Conservation (phyloP, 2,797 vertebrate genomes). For the Malurus splendens region DNA sequence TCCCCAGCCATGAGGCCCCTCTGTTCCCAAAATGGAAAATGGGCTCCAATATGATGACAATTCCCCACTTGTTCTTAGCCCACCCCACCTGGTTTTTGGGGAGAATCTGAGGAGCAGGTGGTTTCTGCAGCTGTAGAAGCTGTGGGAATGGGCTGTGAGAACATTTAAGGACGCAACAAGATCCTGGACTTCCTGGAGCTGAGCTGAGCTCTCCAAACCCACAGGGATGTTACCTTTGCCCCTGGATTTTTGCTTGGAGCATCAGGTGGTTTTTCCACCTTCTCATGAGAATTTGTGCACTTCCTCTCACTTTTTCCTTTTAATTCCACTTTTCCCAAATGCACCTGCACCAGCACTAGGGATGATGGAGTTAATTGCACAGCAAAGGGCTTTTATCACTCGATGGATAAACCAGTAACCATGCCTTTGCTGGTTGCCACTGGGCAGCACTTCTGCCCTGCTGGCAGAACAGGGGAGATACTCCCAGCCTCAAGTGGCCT, state of each 20-base stretch:
- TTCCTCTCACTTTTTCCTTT: neutral
- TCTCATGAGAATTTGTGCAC: neutral
- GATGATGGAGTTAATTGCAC: neutral
- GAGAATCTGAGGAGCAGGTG: neutral
- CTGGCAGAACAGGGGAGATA: neutral
- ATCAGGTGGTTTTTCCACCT: neutral
- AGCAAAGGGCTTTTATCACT: neutral
- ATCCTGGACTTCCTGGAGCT: neutral
- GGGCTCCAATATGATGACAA: rapidly evolving
- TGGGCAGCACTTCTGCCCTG: neutral
- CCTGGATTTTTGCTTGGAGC: neutral
- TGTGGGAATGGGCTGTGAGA: neutral
- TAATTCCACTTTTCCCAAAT: neutral
- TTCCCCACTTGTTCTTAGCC: neutral
- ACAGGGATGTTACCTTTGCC: neutral
- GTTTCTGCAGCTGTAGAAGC: neutral
- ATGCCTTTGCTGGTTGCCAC: neutral
- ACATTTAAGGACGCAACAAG: neutral
- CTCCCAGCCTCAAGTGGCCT: slow-evolving; percentile 14
- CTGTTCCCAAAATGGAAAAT: neutral
- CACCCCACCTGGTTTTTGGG: neutral
- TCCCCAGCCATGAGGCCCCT: neutral
- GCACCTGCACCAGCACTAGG: neutral
- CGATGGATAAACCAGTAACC: neutral
- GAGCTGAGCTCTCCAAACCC: neutral